Base-by-base conservation (phyloP, 2,113 vertebrate genomes). In the Sprattus sprattus region DNA sequence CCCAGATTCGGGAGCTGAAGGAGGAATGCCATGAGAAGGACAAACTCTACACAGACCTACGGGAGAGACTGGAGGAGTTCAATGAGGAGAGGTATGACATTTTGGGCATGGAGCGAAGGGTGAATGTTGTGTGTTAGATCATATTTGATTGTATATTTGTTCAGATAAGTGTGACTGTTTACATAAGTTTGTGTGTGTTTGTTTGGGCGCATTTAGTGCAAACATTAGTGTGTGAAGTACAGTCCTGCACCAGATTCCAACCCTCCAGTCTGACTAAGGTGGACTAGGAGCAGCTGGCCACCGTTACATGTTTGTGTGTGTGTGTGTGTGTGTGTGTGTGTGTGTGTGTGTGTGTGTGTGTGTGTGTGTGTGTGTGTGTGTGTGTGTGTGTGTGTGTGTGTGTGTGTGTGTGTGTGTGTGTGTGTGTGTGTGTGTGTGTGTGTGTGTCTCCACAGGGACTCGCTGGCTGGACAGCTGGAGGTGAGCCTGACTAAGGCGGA, bases 401-500 rank as follows among this genome's bases (percentile, higher is more conserved):
- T 13, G 64, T 32, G 25, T 71, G 64, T 71, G 64, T 71, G 64
- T 25, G n/a, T 13, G 64, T 28, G 64, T 71, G 64, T 71, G 64
- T 32, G 64, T 11, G 64, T 71, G 64, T 13, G 64, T 71, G 64
- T 11, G 25, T 32, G n/a, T 71, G 64, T 32, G 64, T 64, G 45
- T 84, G n/a, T 71, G n/a, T 46, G 10, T 83, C 45, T 75, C 52
- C 64, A 1, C 92, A 99, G 98, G 91, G 97, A 98, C 86, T 99
- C 98, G 0, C 91, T 99, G 92, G 96, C 97, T 15, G 88, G 94
- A 28, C 97, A 99, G 83, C 95, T 99, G 84, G 98, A 99, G 91
- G 95, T 95, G 84, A 99, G 97, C 81, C 90, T 99, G 92, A 99
- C 97, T 25, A 99, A 98, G 91, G 97, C 97, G 0, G 98, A 99